Evolutionary conservation across 2,113 vertebrate species (phyloP).

Genomic region (Delphinapterus leucas): DNA sequence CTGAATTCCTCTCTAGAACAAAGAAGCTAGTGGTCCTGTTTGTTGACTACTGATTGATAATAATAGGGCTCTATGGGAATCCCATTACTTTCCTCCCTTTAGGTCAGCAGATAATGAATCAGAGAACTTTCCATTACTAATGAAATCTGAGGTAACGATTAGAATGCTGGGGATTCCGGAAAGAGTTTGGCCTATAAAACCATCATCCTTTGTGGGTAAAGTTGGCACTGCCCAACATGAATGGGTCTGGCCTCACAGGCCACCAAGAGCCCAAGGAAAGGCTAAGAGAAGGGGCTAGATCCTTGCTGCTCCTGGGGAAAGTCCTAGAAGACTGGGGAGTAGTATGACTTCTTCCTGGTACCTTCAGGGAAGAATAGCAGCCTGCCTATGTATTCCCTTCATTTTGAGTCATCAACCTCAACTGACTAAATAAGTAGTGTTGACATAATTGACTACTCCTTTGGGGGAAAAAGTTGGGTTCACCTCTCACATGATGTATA

Average conservation of each 20-base stretch:
- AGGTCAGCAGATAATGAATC: neutral
- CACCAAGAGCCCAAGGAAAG: neutral
- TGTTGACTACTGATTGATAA: neutral
- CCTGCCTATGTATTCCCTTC: neutral
- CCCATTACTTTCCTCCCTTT: neutral
- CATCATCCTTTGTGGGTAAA: neutral
- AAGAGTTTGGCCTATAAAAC: neutral
- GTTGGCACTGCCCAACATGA: neutral
- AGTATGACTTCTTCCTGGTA: neutral
- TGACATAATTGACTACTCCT: neutral
- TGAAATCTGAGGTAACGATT: neutral
- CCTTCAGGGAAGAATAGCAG: neutral
- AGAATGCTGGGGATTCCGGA: neutral
- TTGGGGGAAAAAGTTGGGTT: neutral
- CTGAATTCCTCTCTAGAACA: neutral
- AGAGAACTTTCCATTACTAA: neutral
- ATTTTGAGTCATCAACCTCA: neutral
- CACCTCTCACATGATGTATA: neutral
- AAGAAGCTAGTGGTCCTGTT: neutral
- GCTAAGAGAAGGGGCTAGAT: neutral
- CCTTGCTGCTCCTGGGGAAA: neutral
- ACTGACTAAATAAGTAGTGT: neutral
- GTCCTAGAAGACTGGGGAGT: neutral
- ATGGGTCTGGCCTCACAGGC: neutral
- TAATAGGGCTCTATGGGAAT: neutral